Base-by-base conservation (phyloP, 2,888 invertebrate species). In the Coleophora deauratella region DNA sequence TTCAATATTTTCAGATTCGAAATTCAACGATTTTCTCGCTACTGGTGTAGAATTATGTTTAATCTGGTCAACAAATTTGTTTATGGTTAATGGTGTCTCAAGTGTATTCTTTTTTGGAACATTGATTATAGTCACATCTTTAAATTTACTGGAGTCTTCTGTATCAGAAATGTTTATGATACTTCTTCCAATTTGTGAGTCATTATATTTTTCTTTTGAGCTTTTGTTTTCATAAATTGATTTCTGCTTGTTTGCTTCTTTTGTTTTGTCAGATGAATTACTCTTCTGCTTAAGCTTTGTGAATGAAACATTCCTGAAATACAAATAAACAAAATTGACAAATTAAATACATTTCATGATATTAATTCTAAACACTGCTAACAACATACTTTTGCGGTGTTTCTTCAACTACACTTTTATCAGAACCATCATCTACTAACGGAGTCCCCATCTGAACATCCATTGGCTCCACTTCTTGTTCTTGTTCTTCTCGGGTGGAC, bases 311-410 rank as follows among this genome's bases (percentile, higher is more conserved):
- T 51, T 60, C 45, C 80, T 80, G 57, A 3, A 65, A 70, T 32
- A 33, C 36, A 42, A 2, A 42, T 44, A n/a, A 31, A 31, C 9
- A n/a, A 31, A n/a, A 1, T n/a, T 31, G 10, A 31, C 28, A n/a
- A n/a, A n/a, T n/a, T n/a, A n/a, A n/a, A 9, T 3, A 31, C 8
- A 9, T 31, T 31, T 2, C 2, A 6, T 31, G 31, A 31, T 31
- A 31, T 10, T 11, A 31, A 31, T 4, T 31, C 31, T n/a, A 28
- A 31, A 10, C 11, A 2, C 9, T 37, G n/a, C n/a, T n/a, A n/a
- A 32, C 28, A 43, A 63, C 72, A 48, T 62, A 86, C 86, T 85
- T 85, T 55, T 86, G 85, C 42, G 86, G 86, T 39, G 86, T 86
- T 43, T 85, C 86, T 57, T 86, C 86, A 15, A 85, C 79, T 27